Evolutionary conservation across 92 coral and sea anemone species (phyloP).

Genomic region (Siderastrea radians): DNA sequence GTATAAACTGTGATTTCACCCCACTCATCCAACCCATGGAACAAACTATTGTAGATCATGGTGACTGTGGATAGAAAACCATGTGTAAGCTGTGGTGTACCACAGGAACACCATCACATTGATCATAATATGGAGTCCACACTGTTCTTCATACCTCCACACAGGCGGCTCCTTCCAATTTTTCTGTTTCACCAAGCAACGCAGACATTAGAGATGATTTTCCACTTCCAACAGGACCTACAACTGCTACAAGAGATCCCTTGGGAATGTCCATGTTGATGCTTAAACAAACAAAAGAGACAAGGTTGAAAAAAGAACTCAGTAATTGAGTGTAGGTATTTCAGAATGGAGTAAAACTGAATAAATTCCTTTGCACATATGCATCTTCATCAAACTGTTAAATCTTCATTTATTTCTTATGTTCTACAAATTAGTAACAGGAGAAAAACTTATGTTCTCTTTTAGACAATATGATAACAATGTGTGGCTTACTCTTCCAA

Average conservation of each 20-base stretch:
- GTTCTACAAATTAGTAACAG: not conserved
- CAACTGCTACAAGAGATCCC: constrained; percentile 78
- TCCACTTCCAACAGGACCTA: constrained; percentile 89
- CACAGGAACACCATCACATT: no score
- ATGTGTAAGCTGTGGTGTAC: no score
- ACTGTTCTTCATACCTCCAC: constrained; percentile 59
- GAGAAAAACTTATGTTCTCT: not conserved
- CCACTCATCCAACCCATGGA: no score
- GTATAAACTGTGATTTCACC: no score
- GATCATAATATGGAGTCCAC: no score
- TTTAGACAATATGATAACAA: not conserved
- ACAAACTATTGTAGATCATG: no score
- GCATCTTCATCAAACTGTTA: no score
- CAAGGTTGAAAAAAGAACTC: not conserved
- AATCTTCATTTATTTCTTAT: no score
- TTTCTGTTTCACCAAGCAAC: constrained; percentile 87
- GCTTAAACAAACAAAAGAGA: no score
- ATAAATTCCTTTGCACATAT: no score
- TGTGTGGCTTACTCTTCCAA: constrained; percentile 67
- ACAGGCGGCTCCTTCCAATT: constrained; percentile 71
- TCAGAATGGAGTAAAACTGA: no score
- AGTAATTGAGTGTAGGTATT: not conserved
- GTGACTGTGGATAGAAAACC: no score
- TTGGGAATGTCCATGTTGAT: constrained; percentile 48
- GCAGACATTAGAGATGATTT: constrained; percentile 89